A percentile compares a stretch with the other conserved stretches of the same genome.
These are phyloP conservation scores for Drosophila koepferae DNA, from an alignment of 2,888 invertebrate genomes.

Conservation along the genomic window DNA sequence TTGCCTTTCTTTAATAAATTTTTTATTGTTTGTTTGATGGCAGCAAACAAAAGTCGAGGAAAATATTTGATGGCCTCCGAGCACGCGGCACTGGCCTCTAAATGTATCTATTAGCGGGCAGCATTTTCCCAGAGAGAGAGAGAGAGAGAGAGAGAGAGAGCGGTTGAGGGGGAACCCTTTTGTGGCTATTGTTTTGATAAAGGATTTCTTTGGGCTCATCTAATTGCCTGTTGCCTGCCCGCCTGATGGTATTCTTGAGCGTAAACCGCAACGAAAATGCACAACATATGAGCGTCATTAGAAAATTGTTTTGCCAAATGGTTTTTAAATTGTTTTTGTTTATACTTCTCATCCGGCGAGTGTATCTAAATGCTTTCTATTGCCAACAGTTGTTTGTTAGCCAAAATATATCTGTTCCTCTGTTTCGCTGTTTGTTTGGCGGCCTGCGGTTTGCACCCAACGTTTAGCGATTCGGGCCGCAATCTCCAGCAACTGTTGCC, in stretches of 20 bases:
- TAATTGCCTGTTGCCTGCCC: constrained; percentile 59
- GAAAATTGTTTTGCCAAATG: constrained; percentile 82
- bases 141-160: neutral
- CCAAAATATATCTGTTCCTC: constrained; percentile 49
- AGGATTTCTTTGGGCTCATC: constrained; percentile 67
- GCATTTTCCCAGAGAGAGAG: constrained; percentile 15
- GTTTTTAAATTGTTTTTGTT: constrained; percentile 81
- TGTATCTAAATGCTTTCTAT: constrained; percentile 68
- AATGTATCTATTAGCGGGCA: constrained; percentile 70
- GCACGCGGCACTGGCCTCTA: constrained; percentile 65
- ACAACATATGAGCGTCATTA: constrained; percentile 79
- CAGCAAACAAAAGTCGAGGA: constrained; percentile 43
- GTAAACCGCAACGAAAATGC: constrained; percentile 76
- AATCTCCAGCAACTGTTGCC: constrained; percentile 67
- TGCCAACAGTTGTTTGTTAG: constrained; percentile 66
- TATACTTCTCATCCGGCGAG: constrained; percentile 59
- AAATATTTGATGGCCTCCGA: constrained; percentile 67
- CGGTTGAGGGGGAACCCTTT: constrained; percentile 38
- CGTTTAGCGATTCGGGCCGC: constrained; percentile 60
- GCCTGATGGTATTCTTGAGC: constrained; percentile 43
- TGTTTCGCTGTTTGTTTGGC: neutral
- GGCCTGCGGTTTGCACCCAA: constrained; percentile 57
- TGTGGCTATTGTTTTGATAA: constrained; percentile 74
- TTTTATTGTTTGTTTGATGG: constrained; percentile 80
- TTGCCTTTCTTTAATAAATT: constrained; percentile 77